phyloP scores from a whole-genome alignment of 2,797 vertebrate species.

The Fundulus diaphanus region DNA sequence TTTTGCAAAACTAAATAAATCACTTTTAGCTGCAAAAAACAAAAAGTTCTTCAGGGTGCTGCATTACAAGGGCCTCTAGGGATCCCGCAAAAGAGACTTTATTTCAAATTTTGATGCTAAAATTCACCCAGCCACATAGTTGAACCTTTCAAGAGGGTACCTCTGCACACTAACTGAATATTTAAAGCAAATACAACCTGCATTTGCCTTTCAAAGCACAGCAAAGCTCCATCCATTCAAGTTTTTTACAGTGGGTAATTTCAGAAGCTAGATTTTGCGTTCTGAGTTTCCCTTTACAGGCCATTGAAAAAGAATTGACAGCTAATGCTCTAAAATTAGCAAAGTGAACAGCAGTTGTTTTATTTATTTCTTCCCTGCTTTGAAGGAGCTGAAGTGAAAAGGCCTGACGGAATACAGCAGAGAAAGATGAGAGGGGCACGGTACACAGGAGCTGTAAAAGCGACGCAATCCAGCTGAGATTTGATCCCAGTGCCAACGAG shows the following conservation, averaged over 20 bases:
- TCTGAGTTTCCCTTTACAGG: slow-evolving; percentile 33
- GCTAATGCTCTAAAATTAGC: slow-evolving; percentile 63
- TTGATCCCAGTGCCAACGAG: slow-evolving; percentile 57
- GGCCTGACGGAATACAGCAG: slow-evolving; percentile 33
- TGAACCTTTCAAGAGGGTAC: slow-evolving; percentile 35
- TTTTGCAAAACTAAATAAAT: slow-evolving; percentile 32
- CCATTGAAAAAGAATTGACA: slow-evolving; percentile 50
- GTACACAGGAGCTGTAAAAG: slow-evolving; percentile 38
- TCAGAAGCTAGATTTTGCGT: slow-evolving; percentile 20
- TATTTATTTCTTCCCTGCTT: slow-evolving; percentile 31
- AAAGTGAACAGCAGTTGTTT: slow-evolving; percentile 30
- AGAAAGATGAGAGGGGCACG: slow-evolving; percentile 55
- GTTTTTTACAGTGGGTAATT: slow-evolving; percentile 41
- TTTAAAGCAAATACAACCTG: slow-evolving; percentile 45
- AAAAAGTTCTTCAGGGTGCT: slow-evolving; percentile 14
- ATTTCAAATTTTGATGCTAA: slow-evolving; percentile 34
- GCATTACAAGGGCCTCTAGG: slow-evolving; percentile 29
- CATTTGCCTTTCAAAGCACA: slow-evolving; percentile 67
- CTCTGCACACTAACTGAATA: slow-evolving; percentile 41
- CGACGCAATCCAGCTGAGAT: slow-evolving; percentile 62
- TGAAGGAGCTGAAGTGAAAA: slow-evolving; percentile 53
- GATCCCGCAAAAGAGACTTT: slow-evolving; percentile 28
- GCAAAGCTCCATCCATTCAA: slow-evolving; percentile 44
- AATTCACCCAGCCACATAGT: slow-evolving; percentile 26
- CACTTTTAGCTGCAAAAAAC: slow-evolving; percentile 35